These are phyloP conservation scores for Oxyura jamaicensis DNA, from an alignment of 2,113 vertebrate genomes.

Conservation along the genomic window DNA sequence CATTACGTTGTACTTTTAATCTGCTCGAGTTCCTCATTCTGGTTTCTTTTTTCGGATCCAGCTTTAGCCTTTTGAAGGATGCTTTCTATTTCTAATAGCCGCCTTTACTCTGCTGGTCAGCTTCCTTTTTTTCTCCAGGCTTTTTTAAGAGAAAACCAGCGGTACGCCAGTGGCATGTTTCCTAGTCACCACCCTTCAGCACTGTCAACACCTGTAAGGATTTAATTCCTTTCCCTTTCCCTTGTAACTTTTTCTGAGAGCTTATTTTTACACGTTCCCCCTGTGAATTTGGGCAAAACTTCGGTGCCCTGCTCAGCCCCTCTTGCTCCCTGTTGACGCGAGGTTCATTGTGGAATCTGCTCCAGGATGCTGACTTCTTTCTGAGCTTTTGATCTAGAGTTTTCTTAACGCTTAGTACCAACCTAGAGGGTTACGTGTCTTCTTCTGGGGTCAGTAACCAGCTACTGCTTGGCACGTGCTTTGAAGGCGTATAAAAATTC, in stretches of 20 bases:
- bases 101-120: not conserved
- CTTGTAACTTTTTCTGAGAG: not conserved
- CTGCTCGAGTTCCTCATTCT: not conserved
- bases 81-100: not conserved
- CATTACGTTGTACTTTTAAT: not conserved
- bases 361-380: not conserved
- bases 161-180: not conserved
- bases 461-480: not conserved
- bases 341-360: rapidly evolving
- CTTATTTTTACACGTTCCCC: not conserved
- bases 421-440: rapidly evolving
- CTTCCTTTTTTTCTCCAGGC: not conserved
- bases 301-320: not conserved
- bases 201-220: not conserved
- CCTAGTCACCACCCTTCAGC: not conserved
- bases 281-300: not conserved
- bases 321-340: not conserved
- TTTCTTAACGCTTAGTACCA: not conserved
- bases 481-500: not conserved
- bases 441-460: not conserved
- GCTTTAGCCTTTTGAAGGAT: not conserved
- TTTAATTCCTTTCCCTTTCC: slow-evolving; percentile 15
- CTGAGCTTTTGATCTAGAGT: not conserved
- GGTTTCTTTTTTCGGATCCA: not conserved
- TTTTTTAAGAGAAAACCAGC: not conserved